Percentiles rank a stretch among this genome's conserved stretches.
phyloP scores from a whole-genome alignment of 2,797 vertebrate genomes.

The Poeciliopsis paucimaculata region DNA sequence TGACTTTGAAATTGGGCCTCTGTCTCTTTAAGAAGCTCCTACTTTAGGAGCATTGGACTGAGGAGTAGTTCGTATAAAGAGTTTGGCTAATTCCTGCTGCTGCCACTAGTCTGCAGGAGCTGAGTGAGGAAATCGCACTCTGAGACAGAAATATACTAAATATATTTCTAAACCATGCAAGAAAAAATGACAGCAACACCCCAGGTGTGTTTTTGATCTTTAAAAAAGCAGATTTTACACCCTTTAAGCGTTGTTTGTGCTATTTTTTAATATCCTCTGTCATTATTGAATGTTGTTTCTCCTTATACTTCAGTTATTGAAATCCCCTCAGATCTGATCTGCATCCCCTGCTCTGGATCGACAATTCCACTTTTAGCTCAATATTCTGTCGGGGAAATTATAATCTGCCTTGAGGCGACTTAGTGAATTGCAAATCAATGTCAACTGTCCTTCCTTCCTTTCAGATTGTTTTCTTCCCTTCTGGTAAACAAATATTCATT shows the following conservation, averaged over 20 bases:
- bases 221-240: not conserved
- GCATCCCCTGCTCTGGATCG: not conserved
- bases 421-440: not conserved
- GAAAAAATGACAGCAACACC: not conserved
- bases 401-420: not conserved
- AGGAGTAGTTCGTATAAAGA: not conserved
- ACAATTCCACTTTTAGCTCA: not conserved
- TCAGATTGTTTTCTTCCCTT: not conserved
- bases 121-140: too few relatives aligned
- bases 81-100: not conserved
- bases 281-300: not conserved
- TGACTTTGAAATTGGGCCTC: not conserved
- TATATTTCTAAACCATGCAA: not conserved
- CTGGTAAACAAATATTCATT: conserved; percentile 16
- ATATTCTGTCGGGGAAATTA: conserved; percentile 13
- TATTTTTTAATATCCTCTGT: not conserved
- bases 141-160: not conserved
- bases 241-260: not conserved
- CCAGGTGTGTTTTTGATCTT: not conserved
- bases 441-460: not conserved
- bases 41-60: not conserved
- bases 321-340: not conserved
- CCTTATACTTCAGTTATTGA: not conserved
- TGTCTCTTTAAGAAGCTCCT: not conserved
- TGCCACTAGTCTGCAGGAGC: not conserved